Evolutionary conservation across 2,113 vertebrate genomes (phyloP).

Genomic region (Toxostoma redivivum): DNA sequence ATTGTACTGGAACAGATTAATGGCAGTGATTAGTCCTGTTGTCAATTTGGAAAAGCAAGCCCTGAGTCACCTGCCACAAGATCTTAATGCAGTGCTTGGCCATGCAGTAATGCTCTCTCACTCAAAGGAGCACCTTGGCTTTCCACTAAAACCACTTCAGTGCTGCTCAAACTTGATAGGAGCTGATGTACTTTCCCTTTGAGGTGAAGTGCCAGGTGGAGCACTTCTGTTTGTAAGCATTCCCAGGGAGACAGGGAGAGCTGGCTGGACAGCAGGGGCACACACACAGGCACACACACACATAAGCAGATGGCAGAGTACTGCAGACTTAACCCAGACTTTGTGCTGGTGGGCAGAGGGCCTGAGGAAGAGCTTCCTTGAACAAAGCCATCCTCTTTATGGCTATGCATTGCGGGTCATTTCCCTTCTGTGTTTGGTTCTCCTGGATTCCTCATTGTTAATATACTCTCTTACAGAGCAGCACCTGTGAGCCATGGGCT

Average conservation of each 20-base stretch:
- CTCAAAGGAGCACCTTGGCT: background rate
- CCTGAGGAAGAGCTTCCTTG: background rate
- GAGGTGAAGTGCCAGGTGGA: background rate
- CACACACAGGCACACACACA: background rate
- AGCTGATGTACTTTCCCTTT: background rate
- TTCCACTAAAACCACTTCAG: background rate
- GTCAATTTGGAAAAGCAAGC: background rate
- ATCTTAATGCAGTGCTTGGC: background rate
- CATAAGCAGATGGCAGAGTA: background rate
- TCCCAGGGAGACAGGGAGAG: background rate
- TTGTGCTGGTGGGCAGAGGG: background rate
- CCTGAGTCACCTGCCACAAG: background rate
- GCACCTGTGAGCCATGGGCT: background rate
- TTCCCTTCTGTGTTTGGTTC: background rate
- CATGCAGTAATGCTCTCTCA: background rate
- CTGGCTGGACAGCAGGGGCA: background rate
- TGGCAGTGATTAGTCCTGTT: background rate
- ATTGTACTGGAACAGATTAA: background rate
- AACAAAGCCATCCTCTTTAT: background rate
- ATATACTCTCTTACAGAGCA: background rate
- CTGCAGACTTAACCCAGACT: background rate
- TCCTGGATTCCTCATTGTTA: background rate
- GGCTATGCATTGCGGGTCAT: accelerated
- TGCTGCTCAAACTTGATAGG: background rate
- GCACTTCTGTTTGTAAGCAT: background rate